These are phyloP conservation scores for Premnoplex brunnescens DNA, from an alignment of 2,797 vertebrate genomes.

Conservation along the genomic window DNA sequence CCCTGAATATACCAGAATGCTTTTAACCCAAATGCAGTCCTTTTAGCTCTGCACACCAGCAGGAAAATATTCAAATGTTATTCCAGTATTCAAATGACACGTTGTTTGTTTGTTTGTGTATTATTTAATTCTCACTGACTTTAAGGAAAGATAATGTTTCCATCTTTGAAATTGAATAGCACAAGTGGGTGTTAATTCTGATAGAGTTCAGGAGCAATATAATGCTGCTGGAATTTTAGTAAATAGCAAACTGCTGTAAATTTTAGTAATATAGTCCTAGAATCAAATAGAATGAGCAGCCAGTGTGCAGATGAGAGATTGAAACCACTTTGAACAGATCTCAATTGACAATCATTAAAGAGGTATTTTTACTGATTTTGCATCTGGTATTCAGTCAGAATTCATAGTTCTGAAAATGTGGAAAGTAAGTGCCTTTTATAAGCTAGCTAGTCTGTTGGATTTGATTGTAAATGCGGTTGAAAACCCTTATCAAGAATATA, in stretches of 20 bases:
- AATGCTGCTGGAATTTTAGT: neutral
- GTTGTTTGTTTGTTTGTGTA: neutral
- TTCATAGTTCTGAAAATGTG: neutral
- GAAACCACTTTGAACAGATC: constrained; percentile 33
- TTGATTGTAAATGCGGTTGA: constrained; percentile 5
- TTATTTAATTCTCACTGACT: constrained; percentile 8
- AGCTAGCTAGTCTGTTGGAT: neutral
- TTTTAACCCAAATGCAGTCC: neutral
- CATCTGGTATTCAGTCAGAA: constrained; percentile 26
- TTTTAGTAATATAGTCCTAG: neutral
- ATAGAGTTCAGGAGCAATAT: neutral
- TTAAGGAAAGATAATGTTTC: neutral
- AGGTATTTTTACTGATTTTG: constrained; percentile 43
- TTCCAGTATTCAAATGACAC: neutral
- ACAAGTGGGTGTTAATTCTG: constrained; percentile 35
- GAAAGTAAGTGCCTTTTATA: constrained; percentile 8
- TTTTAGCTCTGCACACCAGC: neutral
- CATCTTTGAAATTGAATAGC: constrained; percentile 5
- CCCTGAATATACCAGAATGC: neutral
- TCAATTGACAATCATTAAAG: constrained; percentile 50
- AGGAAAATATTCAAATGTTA: neutral
- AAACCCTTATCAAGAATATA: neutral
- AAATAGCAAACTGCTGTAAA: neutral
- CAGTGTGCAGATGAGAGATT: constrained; percentile 31
- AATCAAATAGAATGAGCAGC: constrained; percentile 16